These are phyloP conservation scores for Centrocercus urophasianus DNA, from an alignment of 2,113 vertebrate species.

Conservation along the genomic window DNA sequence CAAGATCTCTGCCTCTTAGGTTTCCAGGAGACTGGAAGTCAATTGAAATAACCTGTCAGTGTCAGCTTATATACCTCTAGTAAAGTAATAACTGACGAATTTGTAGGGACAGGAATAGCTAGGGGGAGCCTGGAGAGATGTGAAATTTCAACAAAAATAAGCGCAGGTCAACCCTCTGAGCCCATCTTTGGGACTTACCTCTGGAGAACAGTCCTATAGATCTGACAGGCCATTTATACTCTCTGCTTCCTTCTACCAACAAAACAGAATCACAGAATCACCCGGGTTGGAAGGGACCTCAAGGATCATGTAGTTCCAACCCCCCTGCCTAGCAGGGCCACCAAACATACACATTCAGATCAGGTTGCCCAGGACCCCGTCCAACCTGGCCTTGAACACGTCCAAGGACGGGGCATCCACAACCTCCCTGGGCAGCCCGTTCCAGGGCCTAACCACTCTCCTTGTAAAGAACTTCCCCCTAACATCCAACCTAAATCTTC, in stretches of 20 bases:
- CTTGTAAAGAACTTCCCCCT: too few relatives aligned
- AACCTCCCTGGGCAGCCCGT: too few relatives aligned
- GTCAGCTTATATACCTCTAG: background rate
- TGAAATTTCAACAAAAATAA: background rate
- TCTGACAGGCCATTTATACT: fast-evolving
- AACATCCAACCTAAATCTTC: too few relatives aligned
- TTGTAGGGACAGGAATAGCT: background rate
- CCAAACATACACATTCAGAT: too few relatives aligned
- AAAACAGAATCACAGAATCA: too few relatives aligned
- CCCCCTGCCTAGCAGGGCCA: too few relatives aligned
- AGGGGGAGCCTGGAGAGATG: background rate
- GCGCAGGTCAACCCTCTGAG: background rate
- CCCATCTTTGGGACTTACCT: background rate
- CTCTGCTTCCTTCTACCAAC: background rate
- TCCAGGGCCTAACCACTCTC: too few relatives aligned
- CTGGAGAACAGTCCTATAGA: background rate
- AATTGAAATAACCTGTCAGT: background rate
- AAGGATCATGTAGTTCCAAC: too few relatives aligned
- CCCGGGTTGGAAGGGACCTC: too few relatives aligned
- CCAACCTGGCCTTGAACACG: too few relatives aligned
- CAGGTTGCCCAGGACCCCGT: too few relatives aligned
- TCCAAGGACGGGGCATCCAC: too few relatives aligned
- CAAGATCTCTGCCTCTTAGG: background rate
- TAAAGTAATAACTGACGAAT: background rate
- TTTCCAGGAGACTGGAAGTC: background rate